A percentile compares a stretch with the other conserved stretches of the same genome.
Conservation (phyloP, 2,888 invertebrate genomes). For the Morpho deidamia region DNA sequence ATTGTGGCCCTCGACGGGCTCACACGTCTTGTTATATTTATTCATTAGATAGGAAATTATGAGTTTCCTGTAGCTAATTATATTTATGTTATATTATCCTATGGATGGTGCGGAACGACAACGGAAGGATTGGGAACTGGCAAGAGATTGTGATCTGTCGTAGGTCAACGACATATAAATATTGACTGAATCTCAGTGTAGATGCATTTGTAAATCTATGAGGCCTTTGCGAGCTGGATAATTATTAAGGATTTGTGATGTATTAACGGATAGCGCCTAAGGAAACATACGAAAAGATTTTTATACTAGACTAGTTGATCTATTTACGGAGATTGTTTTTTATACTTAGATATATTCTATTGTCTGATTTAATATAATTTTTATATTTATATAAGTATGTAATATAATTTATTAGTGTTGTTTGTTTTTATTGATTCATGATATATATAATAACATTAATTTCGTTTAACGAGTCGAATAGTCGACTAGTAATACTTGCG, state of each 20-base stretch:
- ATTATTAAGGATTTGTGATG: conserved; percentile 79
- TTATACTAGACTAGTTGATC: conserved; percentile 79
- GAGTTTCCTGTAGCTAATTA: conserved; percentile 77
- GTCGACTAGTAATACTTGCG: conserved; percentile 40
- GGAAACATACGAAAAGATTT: conserved; percentile 79
- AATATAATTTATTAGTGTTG: conserved; percentile 78
- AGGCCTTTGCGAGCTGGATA: conserved; percentile 79
- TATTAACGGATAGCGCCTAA: conserved; percentile 79
- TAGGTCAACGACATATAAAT: conserved; percentile 78
- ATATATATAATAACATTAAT: conserved; percentile 56
- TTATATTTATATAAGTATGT: conserved; percentile 74
- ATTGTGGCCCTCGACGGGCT: conserved; percentile 58
- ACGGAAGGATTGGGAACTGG: conserved; percentile 69
- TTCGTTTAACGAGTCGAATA: conserved; percentile 51
- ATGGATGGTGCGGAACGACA: conserved; percentile 70
- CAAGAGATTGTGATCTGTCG: conserved; percentile 78
- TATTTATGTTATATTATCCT: conserved; percentile 73
- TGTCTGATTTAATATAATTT: conserved; percentile 77
- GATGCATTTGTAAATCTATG: conserved; percentile 79
- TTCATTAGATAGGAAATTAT: conserved; percentile 76
- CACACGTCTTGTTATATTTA: conserved; percentile 73
- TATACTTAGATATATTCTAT: conserved; percentile 79
- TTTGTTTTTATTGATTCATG: conserved; percentile 75
- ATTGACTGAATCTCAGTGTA: conserved; percentile 79
- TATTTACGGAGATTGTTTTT: conserved; percentile 80